These are phyloP conservation scores for Heliconius aoede DNA, from an alignment of 2,888 invertebrate species.

Conservation along the genomic window DNA sequence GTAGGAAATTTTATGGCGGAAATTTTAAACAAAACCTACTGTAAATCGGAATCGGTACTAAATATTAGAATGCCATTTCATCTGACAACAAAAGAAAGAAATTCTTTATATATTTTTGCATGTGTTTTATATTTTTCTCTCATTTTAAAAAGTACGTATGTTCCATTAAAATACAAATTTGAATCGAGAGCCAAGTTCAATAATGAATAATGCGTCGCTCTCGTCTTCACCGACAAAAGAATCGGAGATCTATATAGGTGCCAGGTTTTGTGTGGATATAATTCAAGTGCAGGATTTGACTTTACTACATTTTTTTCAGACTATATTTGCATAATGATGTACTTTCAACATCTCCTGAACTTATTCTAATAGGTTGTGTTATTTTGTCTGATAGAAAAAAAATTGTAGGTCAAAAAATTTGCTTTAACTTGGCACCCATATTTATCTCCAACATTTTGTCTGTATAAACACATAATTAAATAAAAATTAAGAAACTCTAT, in stretches of 20 bases:
- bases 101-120: slow-evolving; percentile 20
- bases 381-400: not conserved
- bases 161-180: not conserved
- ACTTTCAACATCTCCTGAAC: no score
- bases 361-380: no score
- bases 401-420: not conserved
- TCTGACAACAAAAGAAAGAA: slow-evolving; percentile 13
- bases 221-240: not conserved
- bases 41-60: slow-evolving; percentile 12
- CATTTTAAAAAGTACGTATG: slow-evolving; percentile 32
- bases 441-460: not conserved
- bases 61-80: slow-evolving; percentile 29
- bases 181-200: not conserved
- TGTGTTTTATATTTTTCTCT: slow-evolving; percentile 26
- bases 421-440: not conserved
- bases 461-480: not conserved
- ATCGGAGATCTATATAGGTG: not conserved
- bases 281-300: not conserved
- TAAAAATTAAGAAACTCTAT: not conserved
- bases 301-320: no score
- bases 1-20: slow-evolving; percentile 15
- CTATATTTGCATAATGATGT: no score
- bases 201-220: not conserved
- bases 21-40: slow-evolving; percentile 7
- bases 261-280: not conserved